Conservation (phyloP, 2,797 vertebrate genomes). For the Pseudochaenichthys georgianus region DNA sequence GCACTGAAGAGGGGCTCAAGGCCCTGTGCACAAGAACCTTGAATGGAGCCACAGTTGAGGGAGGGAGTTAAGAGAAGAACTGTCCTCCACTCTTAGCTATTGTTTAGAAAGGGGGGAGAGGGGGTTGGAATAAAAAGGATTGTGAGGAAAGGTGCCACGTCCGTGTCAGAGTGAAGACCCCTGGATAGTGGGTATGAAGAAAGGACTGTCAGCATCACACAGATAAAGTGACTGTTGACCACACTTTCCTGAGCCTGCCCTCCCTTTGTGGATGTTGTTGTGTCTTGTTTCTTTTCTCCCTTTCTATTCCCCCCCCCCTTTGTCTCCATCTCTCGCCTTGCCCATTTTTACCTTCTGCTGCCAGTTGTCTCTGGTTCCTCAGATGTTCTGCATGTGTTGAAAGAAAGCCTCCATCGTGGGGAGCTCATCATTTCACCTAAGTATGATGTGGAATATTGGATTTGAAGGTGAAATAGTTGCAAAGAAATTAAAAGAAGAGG, state of each 20-base stretch:
- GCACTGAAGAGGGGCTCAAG: constrained; percentile 49
- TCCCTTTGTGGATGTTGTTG: constrained; percentile 89
- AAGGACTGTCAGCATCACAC: constrained; percentile 85
- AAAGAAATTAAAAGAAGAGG: constrained; percentile 30
- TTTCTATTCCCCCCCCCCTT: constrained; percentile 79
- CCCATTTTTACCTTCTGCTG: constrained; percentile 86
- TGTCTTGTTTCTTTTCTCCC: constrained; percentile 82
- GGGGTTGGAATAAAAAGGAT: constrained; percentile 28
- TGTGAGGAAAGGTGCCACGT: constrained; percentile 85
- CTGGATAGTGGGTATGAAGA: constrained; percentile 81
- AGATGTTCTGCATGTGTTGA: constrained; percentile 14
- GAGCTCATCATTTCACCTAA: constrained; percentile 52
- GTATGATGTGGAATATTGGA: constrained; percentile 41
- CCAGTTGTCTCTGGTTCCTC: constrained; percentile 87
- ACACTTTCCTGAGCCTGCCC: constrained; percentile 88
- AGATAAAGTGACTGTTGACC: constrained; percentile 89
- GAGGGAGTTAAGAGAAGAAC: constrained; percentile 61
- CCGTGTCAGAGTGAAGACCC: constrained; percentile 82
- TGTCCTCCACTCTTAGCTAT: constrained; percentile 54
- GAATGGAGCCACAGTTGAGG: constrained; percentile 69
- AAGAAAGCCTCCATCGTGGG: constrained; percentile 30
- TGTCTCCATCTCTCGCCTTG: constrained; percentile 82
- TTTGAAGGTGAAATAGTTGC: constrained; percentile 63
- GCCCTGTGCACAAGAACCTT: constrained; percentile 76
- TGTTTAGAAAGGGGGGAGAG: constrained; percentile 53